Conservation (phyloP, 2,797 vertebrate genomes). For the Ctenopoma multispine region DNA sequence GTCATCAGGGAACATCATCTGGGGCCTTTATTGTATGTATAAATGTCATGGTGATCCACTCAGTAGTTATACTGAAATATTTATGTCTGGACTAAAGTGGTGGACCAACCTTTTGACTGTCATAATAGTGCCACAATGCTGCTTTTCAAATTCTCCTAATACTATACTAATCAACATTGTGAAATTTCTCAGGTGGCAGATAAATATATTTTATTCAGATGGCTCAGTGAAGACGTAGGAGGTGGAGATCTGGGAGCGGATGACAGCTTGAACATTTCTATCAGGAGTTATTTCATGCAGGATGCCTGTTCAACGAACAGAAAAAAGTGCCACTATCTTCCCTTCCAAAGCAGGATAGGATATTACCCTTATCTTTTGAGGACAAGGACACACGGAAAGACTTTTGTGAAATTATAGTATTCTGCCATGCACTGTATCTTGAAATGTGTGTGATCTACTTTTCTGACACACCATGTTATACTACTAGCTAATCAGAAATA, state of each 20-base stretch:
- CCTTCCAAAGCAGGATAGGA: conserved; percentile 65
- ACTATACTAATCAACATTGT: not conserved
- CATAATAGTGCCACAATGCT: not conserved
- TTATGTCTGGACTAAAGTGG: not conserved
- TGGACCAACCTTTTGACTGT: not conserved
- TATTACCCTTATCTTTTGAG: conserved; percentile 71
- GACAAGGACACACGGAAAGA: conserved; percentile 74
- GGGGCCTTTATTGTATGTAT: not conserved
- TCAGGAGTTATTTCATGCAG: conserved; percentile 76
- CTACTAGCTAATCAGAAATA: conserved; percentile 14
- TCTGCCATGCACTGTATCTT: conserved; percentile 32
- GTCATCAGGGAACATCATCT: too few relatives aligned
- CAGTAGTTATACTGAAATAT: not conserved
- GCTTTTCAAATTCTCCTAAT: too few relatives aligned
- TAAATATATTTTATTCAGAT: not conserved
- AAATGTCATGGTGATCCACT: not conserved
- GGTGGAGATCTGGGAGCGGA: conserved; percentile 26
- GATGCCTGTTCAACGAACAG: conserved; percentile 76
- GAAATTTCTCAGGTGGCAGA: conserved; percentile 6
- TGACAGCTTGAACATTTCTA: conserved; percentile 59
- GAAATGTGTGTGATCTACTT: conserved; percentile 47
- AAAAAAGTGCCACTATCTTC: conserved; percentile 65
- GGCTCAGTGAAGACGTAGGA: conserved; percentile 34
- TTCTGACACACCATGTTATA: conserved; percentile 22
- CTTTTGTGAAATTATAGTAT: conserved; percentile 62